Evolutionary conservation across 2,888 invertebrate genomes (phyloP).

Genomic region (Polymixis lichenea): DNA sequence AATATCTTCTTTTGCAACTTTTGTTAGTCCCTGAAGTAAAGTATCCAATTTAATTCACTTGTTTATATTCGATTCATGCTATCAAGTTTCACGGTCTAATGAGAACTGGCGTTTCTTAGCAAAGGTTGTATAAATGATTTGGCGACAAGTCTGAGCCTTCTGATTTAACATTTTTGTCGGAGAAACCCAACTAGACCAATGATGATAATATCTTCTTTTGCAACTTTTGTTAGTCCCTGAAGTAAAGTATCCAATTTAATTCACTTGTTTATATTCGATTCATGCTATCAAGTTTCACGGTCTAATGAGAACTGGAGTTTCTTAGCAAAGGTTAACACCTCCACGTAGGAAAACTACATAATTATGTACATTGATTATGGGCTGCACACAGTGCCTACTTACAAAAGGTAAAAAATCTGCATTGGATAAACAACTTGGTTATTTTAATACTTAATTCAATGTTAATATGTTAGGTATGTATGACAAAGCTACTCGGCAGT

Average conservation of each 20-base stretch:
- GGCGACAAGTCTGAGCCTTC: neutral
- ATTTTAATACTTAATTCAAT: constrained; percentile 8
- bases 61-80: constrained; percentile 24
- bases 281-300: constrained; percentile 26
- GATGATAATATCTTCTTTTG: constrained; percentile 1
- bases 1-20: constrained; percentile 5
- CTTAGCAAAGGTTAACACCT: constrained; percentile 45
- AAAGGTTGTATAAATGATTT: constrained; percentile 12
- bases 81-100: constrained; percentile 37
- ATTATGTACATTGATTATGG: constrained; percentile 44
- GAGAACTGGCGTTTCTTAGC: constrained; percentile 34
- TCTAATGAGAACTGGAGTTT: constrained; percentile 35
- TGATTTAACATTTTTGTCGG: neutral
- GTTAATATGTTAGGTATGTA: neutral
- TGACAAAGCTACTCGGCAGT: neutral
- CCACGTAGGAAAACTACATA: constrained; percentile 37
- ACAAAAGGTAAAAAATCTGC: constrained; percentile 31
- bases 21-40: neutral
- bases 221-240: neutral
- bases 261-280: constrained; percentile 28
- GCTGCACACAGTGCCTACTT: neutral
- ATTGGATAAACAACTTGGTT: neutral
- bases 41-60: constrained; percentile 11
- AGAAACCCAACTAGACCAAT: neutral
- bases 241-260: constrained; percentile 9